phyloP scores from a whole-genome alignment of 2,797 vertebrate species.

The Propithecus deckenii region DNA sequence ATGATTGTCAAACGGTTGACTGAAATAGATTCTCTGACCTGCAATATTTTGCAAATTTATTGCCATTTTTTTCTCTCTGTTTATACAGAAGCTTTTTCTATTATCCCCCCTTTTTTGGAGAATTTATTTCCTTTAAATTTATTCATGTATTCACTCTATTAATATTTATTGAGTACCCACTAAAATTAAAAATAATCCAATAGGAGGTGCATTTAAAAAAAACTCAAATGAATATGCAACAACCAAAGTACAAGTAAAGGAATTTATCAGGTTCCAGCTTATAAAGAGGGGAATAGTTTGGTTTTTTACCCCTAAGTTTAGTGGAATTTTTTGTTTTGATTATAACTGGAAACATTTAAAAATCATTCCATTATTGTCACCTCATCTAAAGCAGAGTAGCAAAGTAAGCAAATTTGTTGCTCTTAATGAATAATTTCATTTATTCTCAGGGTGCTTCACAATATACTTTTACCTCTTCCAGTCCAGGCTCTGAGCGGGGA shows the following conservation, averaged over 20 bases:
- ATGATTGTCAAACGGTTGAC: background rate
- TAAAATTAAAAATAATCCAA: background rate
- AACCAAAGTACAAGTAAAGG: background rate
- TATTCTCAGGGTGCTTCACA: background rate
- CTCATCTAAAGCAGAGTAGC: background rate
- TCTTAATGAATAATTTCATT: background rate
- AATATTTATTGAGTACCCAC: background rate
- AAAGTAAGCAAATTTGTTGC: background rate
- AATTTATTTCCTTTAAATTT: background rate
- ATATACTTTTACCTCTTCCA: background rate
- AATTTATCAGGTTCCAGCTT: background rate
- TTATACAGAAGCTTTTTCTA: background rate
- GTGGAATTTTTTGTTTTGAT: background rate
- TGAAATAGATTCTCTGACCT: background rate
- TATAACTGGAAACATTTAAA: conserved; percentile 50
- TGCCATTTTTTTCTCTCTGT: background rate
- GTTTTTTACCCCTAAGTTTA: background rate
- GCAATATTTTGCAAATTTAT: background rate
- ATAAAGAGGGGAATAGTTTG: background rate
- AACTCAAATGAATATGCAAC: conserved; percentile 13
- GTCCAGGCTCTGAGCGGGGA: background rate
- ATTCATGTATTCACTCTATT: background rate
- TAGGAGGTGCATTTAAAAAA: background rate
- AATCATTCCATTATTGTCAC: background rate
- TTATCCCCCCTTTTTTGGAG: background rate